Percentiles rank a stretch among this genome's conserved stretches.
Conservation (phyloP, 2,888 invertebrate genomes). For the Philereme transversata region DNA sequence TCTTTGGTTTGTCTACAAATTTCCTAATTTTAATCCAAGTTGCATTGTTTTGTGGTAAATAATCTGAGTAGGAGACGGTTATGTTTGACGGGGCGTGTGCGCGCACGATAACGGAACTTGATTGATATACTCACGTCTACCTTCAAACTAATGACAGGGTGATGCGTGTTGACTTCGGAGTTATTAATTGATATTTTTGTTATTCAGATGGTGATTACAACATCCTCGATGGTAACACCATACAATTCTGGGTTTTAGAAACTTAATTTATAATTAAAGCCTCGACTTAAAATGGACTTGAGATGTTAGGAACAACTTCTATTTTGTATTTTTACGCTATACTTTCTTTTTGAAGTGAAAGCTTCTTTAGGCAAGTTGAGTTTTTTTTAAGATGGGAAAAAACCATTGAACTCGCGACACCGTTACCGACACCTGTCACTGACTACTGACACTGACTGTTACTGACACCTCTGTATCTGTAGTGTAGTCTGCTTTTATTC, state of each 20-base stretch:
- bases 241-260: neutral
- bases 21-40: neutral
- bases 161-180: conserved; percentile 80
- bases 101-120: conserved; percentile 74
- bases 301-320: too few relatives aligned
- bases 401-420: too few relatives aligned
- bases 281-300: too few relatives aligned
- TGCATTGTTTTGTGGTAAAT: conserved; percentile 50
- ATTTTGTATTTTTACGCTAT: too few relatives aligned
- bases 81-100: conserved; percentile 69
- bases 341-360: too few relatives aligned
- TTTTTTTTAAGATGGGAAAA: too few relatives aligned
- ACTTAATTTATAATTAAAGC: neutral
- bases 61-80: conserved; percentile 59
- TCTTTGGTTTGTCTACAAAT: too few relatives aligned
- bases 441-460: too few relatives aligned
- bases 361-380: too few relatives aligned
- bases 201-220: conserved; percentile 50
- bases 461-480: too few relatives aligned
- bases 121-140: conserved; percentile 80
- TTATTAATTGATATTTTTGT: conserved; percentile 81
- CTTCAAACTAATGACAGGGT: conserved; percentile 79
- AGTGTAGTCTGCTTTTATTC: too few relatives aligned
- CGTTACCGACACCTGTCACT: too few relatives aligned
- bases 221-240: conserved; percentile 12